Evolutionary conservation across 2,113 vertebrate species (phyloP).

Genomic region (Albula goreensis): DNA sequence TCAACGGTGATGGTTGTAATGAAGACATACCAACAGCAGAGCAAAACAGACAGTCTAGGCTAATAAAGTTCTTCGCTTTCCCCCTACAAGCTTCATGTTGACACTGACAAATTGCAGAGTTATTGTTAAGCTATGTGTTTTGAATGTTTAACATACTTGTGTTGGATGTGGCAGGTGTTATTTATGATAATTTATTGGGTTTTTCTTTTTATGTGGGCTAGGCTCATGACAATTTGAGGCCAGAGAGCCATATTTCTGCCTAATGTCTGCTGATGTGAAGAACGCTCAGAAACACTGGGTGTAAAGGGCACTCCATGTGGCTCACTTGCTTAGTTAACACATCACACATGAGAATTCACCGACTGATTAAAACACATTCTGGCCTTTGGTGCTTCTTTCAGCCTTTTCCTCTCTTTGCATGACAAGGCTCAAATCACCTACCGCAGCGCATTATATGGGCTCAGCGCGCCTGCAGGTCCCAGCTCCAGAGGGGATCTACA

Average conservation of each 20-base stretch:
- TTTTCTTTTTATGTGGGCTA: background rate
- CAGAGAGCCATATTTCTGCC: background rate
- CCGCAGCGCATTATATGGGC: background rate
- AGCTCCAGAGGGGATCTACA: background rate
- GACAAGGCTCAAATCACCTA: background rate
- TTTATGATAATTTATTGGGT: background rate
- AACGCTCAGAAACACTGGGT: background rate
- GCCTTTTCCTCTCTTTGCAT: background rate
- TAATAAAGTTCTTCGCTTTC: background rate
- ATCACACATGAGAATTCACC: background rate
- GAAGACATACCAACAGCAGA: conserved; percentile 27
- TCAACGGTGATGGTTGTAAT: background rate
- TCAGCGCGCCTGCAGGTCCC: background rate
- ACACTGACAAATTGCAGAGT: background rate
- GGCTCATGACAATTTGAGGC: background rate
- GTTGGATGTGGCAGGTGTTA: background rate
- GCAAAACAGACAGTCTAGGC: background rate
- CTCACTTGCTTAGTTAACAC: background rate
- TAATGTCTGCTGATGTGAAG: background rate
- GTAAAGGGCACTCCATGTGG: background rate
- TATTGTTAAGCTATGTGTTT: background rate
- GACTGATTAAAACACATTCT: background rate
- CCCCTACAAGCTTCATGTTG: background rate
- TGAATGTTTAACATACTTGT: background rate
- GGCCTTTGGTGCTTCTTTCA: background rate